Evolutionary conservation across 2,113 vertebrate species (phyloP), one percentile per base, ranked within the genome.

Genomic region (Coreoperca whiteheadi): DNA sequence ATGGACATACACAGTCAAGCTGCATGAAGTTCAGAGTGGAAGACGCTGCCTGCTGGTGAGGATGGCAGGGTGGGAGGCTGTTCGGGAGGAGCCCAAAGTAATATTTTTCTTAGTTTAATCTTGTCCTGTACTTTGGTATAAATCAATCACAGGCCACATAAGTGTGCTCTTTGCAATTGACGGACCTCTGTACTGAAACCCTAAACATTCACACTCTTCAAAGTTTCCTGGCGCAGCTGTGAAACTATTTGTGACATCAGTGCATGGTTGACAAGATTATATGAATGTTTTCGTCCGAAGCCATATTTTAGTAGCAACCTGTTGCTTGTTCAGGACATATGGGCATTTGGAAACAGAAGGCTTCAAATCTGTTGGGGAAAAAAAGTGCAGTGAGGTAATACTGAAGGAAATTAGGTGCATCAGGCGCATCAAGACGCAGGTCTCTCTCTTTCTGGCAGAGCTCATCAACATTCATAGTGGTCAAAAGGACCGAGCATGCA

Each of bases 391-490:
- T 50, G 23, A 50, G 6, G 32, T 53, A 3, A 51, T 8, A 39
- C 34, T 41, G 16, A 28, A 37, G 11, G 21, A 77, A 66, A 68
- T 37, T 1, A 20, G 28, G 41, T n/a, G 37, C 57, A 60, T 51
- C 16, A 63, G 32, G 11, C 4, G n/a, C n/a, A n/a, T 20, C 4
- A 25, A 14, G 32, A n/a, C 30, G 23, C 7, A 60, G 39, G 12
- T 64, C n/a, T 12, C 15, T 30, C 15, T 30, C 6, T 41, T 63
- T 23, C 43, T 68, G 73, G 77, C 66, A 67, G 67, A 25, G 56
- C 11, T 65, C 12, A 2, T 41, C 51, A 5, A 81, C 69, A 86
- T 28, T 81, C 84, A 79, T 8, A 5, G 9, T 15, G 28, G 74
- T 70, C 4, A 8, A 60, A 37, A 60, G 11, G 2, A 20, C 23